Conservation (phyloP, 1,140 invertebrate genomes). For the Holotrichia oblita region DNA sequence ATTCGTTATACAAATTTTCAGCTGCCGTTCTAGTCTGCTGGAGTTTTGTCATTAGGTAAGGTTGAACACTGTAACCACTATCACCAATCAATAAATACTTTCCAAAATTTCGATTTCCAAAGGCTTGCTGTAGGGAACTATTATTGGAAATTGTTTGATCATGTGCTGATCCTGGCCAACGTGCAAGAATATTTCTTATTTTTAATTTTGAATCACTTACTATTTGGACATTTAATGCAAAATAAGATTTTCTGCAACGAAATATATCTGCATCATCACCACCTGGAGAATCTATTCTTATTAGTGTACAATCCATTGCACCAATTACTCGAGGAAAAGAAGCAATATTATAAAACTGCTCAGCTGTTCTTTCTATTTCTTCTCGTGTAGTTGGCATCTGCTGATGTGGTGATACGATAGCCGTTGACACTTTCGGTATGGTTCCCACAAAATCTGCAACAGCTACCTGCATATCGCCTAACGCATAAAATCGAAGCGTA, state of each 20-base stretch:
- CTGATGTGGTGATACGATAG: slow-evolving; percentile 50
- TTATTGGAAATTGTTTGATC: too few species aligned
- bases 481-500: slow-evolving; percentile 54
- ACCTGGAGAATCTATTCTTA: slow-evolving; percentile 58
- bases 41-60: slow-evolving; percentile 21
- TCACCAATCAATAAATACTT: too few species aligned
- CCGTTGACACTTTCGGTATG: slow-evolving; percentile 50
- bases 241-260: slow-evolving; percentile 61
- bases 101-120: too few species aligned
- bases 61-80: too few species aligned
- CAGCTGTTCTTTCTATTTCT: slow-evolving; percentile 47
- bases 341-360: slow-evolving; percentile 56
- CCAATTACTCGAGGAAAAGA: slow-evolving; percentile 59
- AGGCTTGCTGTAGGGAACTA: too few species aligned
- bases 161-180: slow-evolving; percentile 60
- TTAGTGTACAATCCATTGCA: slow-evolving; percentile 60
- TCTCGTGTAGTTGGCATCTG: slow-evolving; percentile 50
- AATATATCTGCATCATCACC: slow-evolving; percentile 59
- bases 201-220: slow-evolving; percentile 56
- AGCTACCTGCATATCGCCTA: slow-evolving; percentile 48
- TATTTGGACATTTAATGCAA: slow-evolving; percentile 61
- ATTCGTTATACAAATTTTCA: slow-evolving; percentile 36
- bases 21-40: neutral
- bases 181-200: slow-evolving; percentile 58
- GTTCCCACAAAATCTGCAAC: slow-evolving; percentile 51